Evolutionary conservation across 2,888 invertebrate species (phyloP), one percentile per base, ranked within the genome.

Genomic region (Metalampra italica): DNA sequence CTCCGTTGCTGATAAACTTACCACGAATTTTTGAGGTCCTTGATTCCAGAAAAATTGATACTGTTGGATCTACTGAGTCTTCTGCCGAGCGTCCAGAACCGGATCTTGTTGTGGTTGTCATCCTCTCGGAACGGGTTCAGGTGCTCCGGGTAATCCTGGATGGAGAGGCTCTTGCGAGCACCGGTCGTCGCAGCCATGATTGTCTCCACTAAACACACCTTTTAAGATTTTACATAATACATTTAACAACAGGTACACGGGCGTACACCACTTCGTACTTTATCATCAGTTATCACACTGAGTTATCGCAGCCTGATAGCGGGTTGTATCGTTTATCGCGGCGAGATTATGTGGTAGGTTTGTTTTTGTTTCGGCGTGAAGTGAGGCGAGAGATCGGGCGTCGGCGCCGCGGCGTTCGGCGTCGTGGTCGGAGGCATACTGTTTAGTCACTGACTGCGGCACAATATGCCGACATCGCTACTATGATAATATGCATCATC

Each of bases 81-180:
- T 59, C 82, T 84, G 40, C 91, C 90, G 29, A 91, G 78, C 14
- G 90, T 90, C 92, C 92, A 92, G 73, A 92, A 92, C 47, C 91
- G 76, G 54, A 92, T 85, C 64, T 91, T 91, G 66, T 90, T 92
- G 67, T 92, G 92, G 71, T 92, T 91, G 57, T 92, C 91, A 47
- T 92, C 93, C 62, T 94, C 94, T 56, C 91, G 91, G 75, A 94
- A 94, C 15, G 94, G 94, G 80, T 94, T 94, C 56, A 94, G 85
- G 74, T 94, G 94, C 68, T 94, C 94, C 42, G 94, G 94, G 76
- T 94, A 94, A 75, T 94, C 92, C 72, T 93, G 90, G 62, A 93
- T 91, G 44, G 93, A 92, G 57, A 87, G 61, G 37, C 87, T 78
- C 73, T 91, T 90, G 60, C 91, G 86, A 49, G 85, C 69, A 56